A percentile compares a stretch with the other conserved stretches of the same genome.
Evolutionary conservation across 53 echinoderm and acorn worm species (phyloP).

Genomic region (Holothuria scabra): DNA sequence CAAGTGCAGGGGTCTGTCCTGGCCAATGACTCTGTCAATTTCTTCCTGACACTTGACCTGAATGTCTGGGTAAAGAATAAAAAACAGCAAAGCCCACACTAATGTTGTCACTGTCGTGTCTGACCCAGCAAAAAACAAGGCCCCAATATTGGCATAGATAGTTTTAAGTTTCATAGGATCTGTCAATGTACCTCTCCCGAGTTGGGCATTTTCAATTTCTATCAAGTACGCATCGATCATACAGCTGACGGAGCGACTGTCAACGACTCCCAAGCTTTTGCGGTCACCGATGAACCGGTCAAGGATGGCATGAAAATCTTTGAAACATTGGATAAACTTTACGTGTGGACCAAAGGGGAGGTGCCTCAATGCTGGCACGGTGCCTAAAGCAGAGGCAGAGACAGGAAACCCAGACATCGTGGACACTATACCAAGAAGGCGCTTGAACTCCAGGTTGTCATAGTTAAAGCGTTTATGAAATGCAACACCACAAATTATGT

Average conservation of each 20-base stretch:
- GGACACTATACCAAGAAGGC: slow-evolving; percentile 25
- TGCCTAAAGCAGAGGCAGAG: slow-evolving; percentile 37
- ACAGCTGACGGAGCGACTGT: not conserved
- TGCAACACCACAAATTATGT: slow-evolving; percentile 70
- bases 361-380: slow-evolving; percentile 55
- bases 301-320: slow-evolving; percentile 40
- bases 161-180: not conserved
- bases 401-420: slow-evolving; percentile 8
- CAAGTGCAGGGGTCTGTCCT: slow-evolving; percentile 21
- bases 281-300: slow-evolving; percentile 40
- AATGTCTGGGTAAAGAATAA: slow-evolving; percentile 26
- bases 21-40: slow-evolving; percentile 38
- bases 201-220: slow-evolving; percentile 5
- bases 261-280: not conserved
- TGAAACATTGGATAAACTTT: slow-evolving; percentile 22
- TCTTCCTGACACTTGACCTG: slow-evolving; percentile 41
- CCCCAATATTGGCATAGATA: slow-evolving; percentile 21
- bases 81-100: slow-evolving; percentile 30
- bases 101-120: slow-evolving; percentile 47
- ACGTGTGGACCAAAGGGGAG: slow-evolving; percentile 44
- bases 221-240: slow-evolving; percentile 17
- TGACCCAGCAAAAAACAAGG: slow-evolving; percentile 45
- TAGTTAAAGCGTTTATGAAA: slow-evolving; percentile 67
- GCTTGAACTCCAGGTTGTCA: slow-evolving; percentile 49
- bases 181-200: slow-evolving; percentile 7